Percentiles rank a stretch among this genome's conserved stretches.
Conservation (phyloP, 1,140 invertebrate genomes). For the roundworm (Caenorhabditis elegans) region DNA sequence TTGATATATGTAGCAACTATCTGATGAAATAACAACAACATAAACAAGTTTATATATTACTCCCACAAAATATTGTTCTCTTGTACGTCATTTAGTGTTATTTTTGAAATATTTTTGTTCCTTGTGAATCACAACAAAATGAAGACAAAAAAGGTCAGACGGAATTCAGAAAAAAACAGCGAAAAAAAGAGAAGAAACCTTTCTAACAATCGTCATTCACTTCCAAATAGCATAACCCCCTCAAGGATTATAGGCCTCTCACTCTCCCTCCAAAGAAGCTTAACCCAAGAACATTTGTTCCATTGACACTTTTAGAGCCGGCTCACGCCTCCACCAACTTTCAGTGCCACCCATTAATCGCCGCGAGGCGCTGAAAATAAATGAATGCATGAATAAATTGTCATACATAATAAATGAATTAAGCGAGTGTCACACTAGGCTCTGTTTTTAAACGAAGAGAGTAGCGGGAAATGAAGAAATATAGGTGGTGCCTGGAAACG, state of each 20-base stretch:
- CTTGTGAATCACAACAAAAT: not conserved
- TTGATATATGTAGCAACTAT: too few species aligned
- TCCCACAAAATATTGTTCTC: too few species aligned
- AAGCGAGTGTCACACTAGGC: not conserved
- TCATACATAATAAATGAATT: constrained; percentile 29
- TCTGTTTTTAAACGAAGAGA: not conserved
- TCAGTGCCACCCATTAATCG: constrained; percentile 13
- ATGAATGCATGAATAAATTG: constrained; percentile 31
- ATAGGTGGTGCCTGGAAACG: too few species aligned
- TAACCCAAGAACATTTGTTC: too few species aligned
- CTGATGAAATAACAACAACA: too few species aligned
- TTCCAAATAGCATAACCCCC: not conserved
- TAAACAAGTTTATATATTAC: too few species aligned
- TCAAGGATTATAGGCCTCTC: too few species aligned
- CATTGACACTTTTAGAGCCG: too few species aligned
- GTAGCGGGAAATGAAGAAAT: not conserved
- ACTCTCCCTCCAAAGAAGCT: too few species aligned
- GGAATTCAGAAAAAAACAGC: too few species aligned
- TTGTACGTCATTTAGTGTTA: too few species aligned
- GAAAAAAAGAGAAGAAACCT: not conserved
- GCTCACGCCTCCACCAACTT: not conserved
- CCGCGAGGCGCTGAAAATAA: not conserved
- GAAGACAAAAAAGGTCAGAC: not conserved
- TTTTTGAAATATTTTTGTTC: too few species aligned
- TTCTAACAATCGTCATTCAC: not conserved